phyloP scores from a whole-genome alignment of 30 jellyfish, hydroid and myxozoan species.

The Aurelia aurita region DNA sequence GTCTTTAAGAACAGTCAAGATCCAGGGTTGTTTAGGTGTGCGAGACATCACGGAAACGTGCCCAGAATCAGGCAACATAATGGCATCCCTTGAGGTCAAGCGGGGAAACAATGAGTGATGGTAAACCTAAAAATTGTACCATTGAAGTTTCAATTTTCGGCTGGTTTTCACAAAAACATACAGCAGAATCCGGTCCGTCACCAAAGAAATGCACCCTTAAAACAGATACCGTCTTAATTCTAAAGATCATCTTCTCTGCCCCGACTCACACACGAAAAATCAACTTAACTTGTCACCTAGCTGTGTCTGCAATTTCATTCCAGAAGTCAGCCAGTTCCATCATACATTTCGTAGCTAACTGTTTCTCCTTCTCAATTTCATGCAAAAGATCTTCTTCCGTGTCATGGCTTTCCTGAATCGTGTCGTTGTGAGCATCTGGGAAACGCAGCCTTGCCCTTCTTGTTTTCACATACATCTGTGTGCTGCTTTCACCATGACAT shows the following conservation, averaged over 20 bases:
- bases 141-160: no score
- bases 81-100: no score
- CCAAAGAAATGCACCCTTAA: no score
- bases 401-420: neutral
- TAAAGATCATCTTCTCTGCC: neutral
- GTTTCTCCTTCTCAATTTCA: conserved; percentile 55
- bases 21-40: no score
- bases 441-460: conserved; percentile 9
- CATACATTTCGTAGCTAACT: conserved; percentile 54
- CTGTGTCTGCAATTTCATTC: conserved; percentile 63
- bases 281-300: neutral
- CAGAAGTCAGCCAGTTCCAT: conserved; percentile 67
- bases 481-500: neutral
- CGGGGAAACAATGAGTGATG: no score
- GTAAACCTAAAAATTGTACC: no score
- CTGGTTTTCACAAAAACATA: no score
- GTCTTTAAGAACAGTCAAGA: no score
- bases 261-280: neutral
- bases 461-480: conserved; percentile 8
- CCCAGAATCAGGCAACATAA: no score
- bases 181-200: no score
- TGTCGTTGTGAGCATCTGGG: neutral
- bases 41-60: no score
- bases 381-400: conserved; percentile 1
- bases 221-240: no score